Conservation (phyloP, 2,113 vertebrate species). For the Thomomys bottae region DNA sequence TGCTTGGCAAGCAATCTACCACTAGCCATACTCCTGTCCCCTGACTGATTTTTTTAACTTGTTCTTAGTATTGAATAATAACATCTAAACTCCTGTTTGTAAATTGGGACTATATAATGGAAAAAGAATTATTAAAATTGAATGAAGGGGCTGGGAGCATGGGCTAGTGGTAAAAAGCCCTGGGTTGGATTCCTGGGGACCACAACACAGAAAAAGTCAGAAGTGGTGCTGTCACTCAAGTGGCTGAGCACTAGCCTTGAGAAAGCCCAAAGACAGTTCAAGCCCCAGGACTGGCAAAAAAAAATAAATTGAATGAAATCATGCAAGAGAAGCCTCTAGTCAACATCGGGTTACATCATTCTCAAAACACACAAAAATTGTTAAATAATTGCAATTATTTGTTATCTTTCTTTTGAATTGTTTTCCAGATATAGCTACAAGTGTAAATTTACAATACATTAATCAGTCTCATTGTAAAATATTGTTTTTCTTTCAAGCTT, state of each 20-base stretch:
- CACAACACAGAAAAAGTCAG: too few species aligned
- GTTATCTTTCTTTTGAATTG: neutral
- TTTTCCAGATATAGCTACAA: neutral
- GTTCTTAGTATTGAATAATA: neutral
- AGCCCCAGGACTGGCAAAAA: too few species aligned
- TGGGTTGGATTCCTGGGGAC: too few species aligned
- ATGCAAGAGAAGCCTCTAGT: neutral
- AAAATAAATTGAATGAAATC: neutral
- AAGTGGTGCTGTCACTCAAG: too few species aligned
- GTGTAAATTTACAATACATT: neutral
- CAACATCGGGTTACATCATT: neutral
- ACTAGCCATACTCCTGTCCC: too few species aligned
- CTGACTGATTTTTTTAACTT: too few species aligned
- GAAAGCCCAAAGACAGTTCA: too few species aligned
- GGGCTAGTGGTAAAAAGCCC: too few species aligned
- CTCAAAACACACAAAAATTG: neutral
- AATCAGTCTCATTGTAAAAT: slow-evolving; percentile 13
- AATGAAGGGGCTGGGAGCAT: too few species aligned
- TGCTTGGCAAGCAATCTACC: too few species aligned
- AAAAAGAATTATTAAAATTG: neutral
- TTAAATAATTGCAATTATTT: neutral
- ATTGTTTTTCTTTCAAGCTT: neutral
- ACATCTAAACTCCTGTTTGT: neutral
- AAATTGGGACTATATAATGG: too few species aligned
- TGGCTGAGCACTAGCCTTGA: too few species aligned